Evolutionary conservation across 2,888 invertebrate genomes (phyloP), one percentile per base, ranked within the genome.

Genomic region (Cactoblastis cactorum): DNA sequence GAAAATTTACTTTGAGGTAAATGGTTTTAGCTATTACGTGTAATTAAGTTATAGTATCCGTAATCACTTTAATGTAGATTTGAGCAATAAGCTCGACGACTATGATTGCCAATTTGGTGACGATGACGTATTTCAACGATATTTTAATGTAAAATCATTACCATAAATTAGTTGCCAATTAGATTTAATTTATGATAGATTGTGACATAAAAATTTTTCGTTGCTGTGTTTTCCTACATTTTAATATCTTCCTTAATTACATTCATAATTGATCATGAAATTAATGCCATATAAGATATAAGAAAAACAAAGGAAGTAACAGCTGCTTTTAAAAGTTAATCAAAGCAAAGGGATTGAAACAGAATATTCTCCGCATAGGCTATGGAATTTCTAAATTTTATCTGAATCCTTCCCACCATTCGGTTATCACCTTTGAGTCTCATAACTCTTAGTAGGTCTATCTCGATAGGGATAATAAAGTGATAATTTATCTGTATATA

Each of bases 121-220:
- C 55, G 62, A 65, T 79, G 78, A 80, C 80, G 78, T 75, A 72
- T 68, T 66, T 67, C 67, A 75, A 71, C 72, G 71, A 74, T 77
- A 79, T 81, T 78, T 79, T 80, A 80, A 81, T 80, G 72, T 76
- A 58, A 67, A 61, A 67, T 72, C 72, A 83, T 85, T 83, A 83
- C 67, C 80, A 80, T 84, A 80, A 79, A 83, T 83, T 81, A 78
- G 69, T 74, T 66, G 70, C 67, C 70, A 80, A 80, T 83, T 80
- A 77, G 71, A 69, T 59, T 65, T 75, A 79, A 80, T 80, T 78
- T 79, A 77, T 76, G 69, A 63, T 64, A 74, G 63, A 74, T 77
- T 82, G 69, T 69, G 69, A 75, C 70, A 76, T 71, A 58, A 63
- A 66, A 67, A 60, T 66, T 61, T 55, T 58, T 55, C 54, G 58